These are phyloP conservation scores for Aphaenogaster floridana DNA, from an alignment of 1,140 invertebrate species.

Conservation along the genomic window DNA sequence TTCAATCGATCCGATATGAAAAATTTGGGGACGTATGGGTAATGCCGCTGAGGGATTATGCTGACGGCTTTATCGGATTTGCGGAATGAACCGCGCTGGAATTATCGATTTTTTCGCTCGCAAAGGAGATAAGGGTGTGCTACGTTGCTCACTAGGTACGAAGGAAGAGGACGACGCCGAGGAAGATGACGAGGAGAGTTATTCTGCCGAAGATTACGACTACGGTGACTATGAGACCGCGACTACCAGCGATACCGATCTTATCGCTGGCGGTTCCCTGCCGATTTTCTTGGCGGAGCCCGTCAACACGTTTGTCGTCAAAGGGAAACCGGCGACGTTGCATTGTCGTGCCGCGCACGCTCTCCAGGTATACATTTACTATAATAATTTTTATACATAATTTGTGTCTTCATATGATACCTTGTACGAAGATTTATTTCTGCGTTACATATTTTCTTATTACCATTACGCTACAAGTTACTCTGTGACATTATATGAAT, in stretches of 20 bases:
- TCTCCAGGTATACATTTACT: conserved; percentile 84
- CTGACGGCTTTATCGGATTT: conserved; percentile 60
- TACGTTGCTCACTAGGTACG: conserved; percentile 58
- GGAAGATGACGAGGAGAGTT: conserved; percentile 85
- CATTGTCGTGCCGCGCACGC: conserved; percentile 95
- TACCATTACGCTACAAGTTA: not conserved
- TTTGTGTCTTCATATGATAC: not conserved
- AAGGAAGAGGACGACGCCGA: conserved; percentile 81
- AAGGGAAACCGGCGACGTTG: conserved; percentile 95
- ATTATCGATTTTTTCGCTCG: conserved; percentile 77
- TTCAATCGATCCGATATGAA: conserved; percentile 60
- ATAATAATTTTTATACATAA: not conserved
- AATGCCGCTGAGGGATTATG: conserved; percentile 29
- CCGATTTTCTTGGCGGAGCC: conserved; percentile 96
- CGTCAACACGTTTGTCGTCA: conserved; percentile 94
- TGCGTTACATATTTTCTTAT: not conserved
- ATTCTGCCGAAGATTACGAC: conserved; percentile 84
- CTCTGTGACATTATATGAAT: not conserved
- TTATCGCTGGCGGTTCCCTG: conserved; percentile 86
- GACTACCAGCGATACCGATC: conserved; percentile 85
- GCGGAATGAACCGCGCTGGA: conserved; percentile 20
- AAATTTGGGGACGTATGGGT: conserved; percentile 48
- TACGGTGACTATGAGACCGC: conserved; percentile 79
- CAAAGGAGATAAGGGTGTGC: conserved; percentile 27
- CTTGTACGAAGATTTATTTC: not conserved